These are phyloP conservation scores for Sinelater perroti DNA, from an alignment of 2,888 invertebrate species.

Conservation along the genomic window DNA sequence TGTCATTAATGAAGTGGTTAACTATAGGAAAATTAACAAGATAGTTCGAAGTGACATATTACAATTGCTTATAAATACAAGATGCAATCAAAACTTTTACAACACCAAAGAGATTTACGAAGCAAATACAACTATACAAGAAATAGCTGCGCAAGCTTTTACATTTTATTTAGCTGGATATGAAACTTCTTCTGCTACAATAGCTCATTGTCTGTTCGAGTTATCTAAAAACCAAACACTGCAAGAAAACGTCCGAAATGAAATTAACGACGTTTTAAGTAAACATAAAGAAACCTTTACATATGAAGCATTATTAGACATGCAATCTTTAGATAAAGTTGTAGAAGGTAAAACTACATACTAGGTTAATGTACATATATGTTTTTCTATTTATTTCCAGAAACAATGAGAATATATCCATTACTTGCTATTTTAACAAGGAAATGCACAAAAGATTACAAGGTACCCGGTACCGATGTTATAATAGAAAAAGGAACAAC, in stretches of 20 bases:
- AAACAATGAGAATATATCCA: slow-evolving; percentile 56
- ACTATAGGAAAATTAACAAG: slow-evolving; percentile 60
- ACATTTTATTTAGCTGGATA: slow-evolving; percentile 54
- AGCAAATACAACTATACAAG: slow-evolving; percentile 22
- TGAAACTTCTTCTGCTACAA: slow-evolving; percentile 56
- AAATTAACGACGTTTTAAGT: slow-evolving; percentile 56
- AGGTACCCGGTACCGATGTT: slow-evolving; percentile 48
- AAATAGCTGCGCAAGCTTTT: slow-evolving; percentile 46
- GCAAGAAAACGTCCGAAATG: slow-evolving; percentile 59
- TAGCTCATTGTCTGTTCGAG: slow-evolving; percentile 62
- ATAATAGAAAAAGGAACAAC: slow-evolving; percentile 52
- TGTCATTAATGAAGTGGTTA: slow-evolving; percentile 59
- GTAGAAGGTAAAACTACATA: slow-evolving; percentile 49
- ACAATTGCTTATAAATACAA: slow-evolving; percentile 63
- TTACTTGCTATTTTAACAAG: slow-evolving; percentile 45
- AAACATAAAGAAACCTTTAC: slow-evolving; percentile 57
- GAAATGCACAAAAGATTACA: slow-evolving; percentile 44
- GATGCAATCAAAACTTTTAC: too few relatives aligned
- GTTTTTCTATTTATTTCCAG: too few relatives aligned
- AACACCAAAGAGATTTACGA: neutral
- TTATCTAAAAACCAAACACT: slow-evolving; percentile 60
- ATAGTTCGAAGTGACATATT: slow-evolving; percentile 65
- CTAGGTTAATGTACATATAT: neutral
- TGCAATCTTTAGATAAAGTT: slow-evolving; percentile 62
- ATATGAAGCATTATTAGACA: slow-evolving; percentile 61